Conservation (phyloP, 2,888 invertebrate species). For the Pogonocherus hispidulus region DNA sequence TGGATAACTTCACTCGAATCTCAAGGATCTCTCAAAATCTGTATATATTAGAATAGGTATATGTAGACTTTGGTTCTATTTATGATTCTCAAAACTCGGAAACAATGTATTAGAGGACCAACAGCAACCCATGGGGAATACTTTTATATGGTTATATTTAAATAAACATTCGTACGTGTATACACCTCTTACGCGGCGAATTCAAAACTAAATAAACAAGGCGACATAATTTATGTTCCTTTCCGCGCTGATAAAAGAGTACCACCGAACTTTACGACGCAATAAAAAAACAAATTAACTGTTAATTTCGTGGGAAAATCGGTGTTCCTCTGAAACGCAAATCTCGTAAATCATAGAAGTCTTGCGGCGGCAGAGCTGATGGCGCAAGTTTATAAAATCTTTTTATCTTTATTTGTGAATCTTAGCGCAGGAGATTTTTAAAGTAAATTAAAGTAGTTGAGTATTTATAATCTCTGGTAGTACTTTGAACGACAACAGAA, state of each 20-base stretch:
- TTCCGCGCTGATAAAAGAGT: conserved; percentile 1
- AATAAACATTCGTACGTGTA: background rate
- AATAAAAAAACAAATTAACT: conserved; percentile 22
- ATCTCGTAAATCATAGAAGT: conserved; percentile 10
- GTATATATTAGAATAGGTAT: too few relatives aligned
- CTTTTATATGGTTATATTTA: background rate
- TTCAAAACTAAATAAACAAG: conserved; percentile 1
- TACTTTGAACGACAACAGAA: too few relatives aligned
- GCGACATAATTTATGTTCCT: background rate
- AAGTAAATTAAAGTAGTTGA: too few relatives aligned
- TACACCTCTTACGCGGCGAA: background rate
- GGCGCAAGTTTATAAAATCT: conserved; percentile 15
- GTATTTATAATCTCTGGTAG: too few relatives aligned
- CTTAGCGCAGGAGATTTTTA: background rate
- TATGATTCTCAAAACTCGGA: background rate
- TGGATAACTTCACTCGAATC: too few relatives aligned
- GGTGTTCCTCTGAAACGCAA: conserved; percentile 10
- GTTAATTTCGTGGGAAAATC: conserved; percentile 19
- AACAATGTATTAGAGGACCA: background rate
- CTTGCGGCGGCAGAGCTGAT: conserved; percentile 2
- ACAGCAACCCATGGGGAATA: background rate
- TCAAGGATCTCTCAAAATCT: too few relatives aligned
- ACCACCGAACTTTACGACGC: background rate
- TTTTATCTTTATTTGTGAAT: conserved; percentile 29
- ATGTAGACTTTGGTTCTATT: too few relatives aligned